Conservation (phyloP, 2,888 invertebrate genomes). For the Meta bourneti region DNA sequence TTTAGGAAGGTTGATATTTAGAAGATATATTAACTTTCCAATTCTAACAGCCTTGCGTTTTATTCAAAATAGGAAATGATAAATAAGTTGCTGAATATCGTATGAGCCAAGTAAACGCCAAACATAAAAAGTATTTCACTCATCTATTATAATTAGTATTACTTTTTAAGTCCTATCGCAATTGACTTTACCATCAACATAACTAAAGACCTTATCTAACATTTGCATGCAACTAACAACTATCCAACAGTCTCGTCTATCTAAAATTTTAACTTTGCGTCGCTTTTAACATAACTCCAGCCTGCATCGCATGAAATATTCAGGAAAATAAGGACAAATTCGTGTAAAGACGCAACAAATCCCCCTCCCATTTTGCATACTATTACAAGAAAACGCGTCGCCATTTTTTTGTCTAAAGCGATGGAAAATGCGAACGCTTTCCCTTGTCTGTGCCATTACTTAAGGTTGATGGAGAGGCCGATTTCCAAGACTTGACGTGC, state of each 20-base stretch:
- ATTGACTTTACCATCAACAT: neutral
- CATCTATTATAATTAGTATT: neutral
- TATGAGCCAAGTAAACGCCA: neutral
- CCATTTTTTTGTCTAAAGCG: neutral
- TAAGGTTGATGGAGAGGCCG: constrained; percentile 28
- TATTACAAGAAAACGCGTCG: neutral
- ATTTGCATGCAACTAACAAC: neutral
- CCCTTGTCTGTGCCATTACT: neutral
- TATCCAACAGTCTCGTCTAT: neutral
- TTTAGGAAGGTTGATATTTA: too few relatives aligned
- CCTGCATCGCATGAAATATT: neutral
- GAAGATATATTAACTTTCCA: neutral
- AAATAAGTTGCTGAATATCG: too few relatives aligned
- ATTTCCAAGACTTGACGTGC: constrained; percentile 17
- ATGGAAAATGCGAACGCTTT: neutral
- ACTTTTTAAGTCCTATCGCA: neutral
- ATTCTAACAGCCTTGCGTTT: neutral
- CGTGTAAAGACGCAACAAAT: neutral
- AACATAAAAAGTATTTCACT: neutral
- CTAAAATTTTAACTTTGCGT: neutral
- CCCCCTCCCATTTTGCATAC: neutral
- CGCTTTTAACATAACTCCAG: neutral
- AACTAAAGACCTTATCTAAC: neutral
- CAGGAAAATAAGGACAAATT: neutral
- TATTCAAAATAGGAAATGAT: neutral